Evolutionary conservation across 2,113 vertebrate genomes (phyloP), one percentile per base, ranked within the genome.

Genomic region (Sinosuthora webbiana): DNA sequence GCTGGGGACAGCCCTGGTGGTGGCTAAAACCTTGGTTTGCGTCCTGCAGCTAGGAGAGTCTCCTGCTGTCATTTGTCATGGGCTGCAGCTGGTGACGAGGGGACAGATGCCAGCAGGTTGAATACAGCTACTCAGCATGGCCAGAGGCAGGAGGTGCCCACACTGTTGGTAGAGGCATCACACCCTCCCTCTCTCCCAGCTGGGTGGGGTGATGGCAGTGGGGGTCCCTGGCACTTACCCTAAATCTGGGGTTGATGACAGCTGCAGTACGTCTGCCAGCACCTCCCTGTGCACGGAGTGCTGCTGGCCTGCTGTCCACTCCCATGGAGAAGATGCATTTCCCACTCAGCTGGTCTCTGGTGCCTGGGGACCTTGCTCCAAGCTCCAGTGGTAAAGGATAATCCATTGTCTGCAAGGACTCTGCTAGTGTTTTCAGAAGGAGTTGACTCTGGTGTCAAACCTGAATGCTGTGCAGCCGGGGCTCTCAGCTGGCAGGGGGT

Each of bases 11-110:
- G 56, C 60, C 37, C 24, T 24, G 9, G 10, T 9, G 6, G 37
- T n/a, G 44, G 19, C 37, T 41, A 41, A 60, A 35, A 8, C 14
- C 21, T 83, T 33, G 2, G 11, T 79, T 53, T 63, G 87, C 14
- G 19, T 47, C 39, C 65, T 79, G 47, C 47, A 71, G 33, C 37
- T 10, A 7, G 50, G 28, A 83, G 74, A 91, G 41, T 31, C 62
- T 90, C 76, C 87, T 55, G 53, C 90, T 95, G 63, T 57, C 78
- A 41, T 84, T 79, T 22, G 42, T 45, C 79, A 53, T 0, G 22
- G 56, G 56, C 60, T 84, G 75, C 25, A 86, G 81, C 90, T 90
- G 70, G 67, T 76, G 86, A 79, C 71, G 77, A 75, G 84, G 86
- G 68, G 83, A 80, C 37, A 79, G 88, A 69, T 62, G 44, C 52